Evolutionary conservation across 2,113 vertebrate genomes (phyloP), one percentile per base, ranked within the genome.

Genomic region (Cepphus grylle): DNA sequence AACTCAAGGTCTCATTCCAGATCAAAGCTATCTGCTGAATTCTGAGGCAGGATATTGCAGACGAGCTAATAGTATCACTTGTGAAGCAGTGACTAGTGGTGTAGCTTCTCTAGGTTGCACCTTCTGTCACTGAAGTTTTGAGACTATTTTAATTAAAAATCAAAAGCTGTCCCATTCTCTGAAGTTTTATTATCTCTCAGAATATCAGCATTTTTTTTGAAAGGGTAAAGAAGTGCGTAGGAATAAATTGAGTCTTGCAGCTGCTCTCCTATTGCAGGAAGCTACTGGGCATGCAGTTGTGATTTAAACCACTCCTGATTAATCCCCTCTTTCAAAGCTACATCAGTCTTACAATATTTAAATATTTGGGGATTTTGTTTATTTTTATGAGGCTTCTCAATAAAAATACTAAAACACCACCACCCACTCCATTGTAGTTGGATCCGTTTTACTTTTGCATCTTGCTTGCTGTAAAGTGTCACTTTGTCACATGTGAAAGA

Each of bases 21-120:
- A 95, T 93, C 65, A 45, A n/a, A 32, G 55, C 72, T 72, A 25
- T 61, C 74, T 88, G 93, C 84, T 93, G 73, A 92, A 92, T 95
- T 62, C 11, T 58, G 82, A 93, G 89, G 76, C 88, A 95, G 93
- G 88, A 91, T 81, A 77, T 96, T 93, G 87, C 97, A 97, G 84
- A 22, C 19, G 17, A 92, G 89, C 91, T 97, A 91, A 91, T 96
- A 80, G 89, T 72, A 19, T 49, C 86, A 23, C 29, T 61, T 93
- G 78, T 30, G 86, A 94, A 87, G 86, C 79, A 83, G 67, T 85
- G 93, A 87, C 70, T 87, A 11, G 76, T 88, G 42, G 4, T 67
- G 81, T 73, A 85, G 93, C 87, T 78, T 94, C 95, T 91, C 90
- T 15, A 56, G 71, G n/a, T 74, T 67, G 73, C 92, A 95, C 92